Evolutionary conservation across 1,140 invertebrate species (phyloP), one percentile per base, ranked within the genome.

Genomic region (Drosophila kohkoa): DNA sequence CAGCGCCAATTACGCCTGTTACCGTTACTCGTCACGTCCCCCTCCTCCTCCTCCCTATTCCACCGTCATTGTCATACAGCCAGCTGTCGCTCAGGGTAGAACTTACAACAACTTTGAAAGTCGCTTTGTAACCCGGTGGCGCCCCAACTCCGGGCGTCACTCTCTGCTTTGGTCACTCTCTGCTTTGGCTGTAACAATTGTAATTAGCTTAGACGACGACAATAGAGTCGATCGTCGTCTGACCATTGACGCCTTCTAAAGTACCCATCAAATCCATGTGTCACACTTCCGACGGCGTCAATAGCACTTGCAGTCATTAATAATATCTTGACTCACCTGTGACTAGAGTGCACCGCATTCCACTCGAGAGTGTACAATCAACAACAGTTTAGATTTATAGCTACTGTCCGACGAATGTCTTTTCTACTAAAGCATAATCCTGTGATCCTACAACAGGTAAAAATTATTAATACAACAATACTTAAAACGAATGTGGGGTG

Each of bases 1-100:
- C 82, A 81, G 73, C 75, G 81, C 81, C 81, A 83, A 83, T 83
- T 83, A 85, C 81, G 74, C 69, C 77, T 81, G 81, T 85, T 86
- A 86, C 81, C 68, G 81, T 81, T 86, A 78, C 81, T 86, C 81
- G 82, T 85, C 81, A 81, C 81, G 73, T 83, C 81, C 54, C 77
- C 52, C n/a, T 16, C 13, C 25, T 5, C 35, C 13, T 25, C 3
- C 20, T 0, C 20, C 20, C 20, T 3, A 20, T 20, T 3, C 20
- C 20, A 25, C 20, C 13, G 3, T 0, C 32, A 10, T 15, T 25
- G 28, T 43, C 51, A 45, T 30, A 49, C 15, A 48, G 64, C 28
- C 71, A 68, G 55, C 71, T 68, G 65, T 48, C 48, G 63, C 46
- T 65, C 45, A 16, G 62, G 15, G 43, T 30, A 48, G 55, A 13